Conservation (phyloP, 1,140 invertebrate species). For the Dysdera silvatica region DNA sequence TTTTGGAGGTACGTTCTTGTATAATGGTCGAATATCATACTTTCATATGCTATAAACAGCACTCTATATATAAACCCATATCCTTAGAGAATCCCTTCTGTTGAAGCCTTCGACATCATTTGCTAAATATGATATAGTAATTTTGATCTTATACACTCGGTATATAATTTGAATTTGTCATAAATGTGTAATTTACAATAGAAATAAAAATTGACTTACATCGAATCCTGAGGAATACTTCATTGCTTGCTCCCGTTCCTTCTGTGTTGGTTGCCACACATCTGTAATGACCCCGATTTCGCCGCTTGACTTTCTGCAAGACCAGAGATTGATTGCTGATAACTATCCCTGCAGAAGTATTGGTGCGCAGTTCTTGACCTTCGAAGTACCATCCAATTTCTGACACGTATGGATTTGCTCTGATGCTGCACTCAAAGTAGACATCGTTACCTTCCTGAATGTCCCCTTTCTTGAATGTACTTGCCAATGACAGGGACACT, state of each 20-base stretch:
- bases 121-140: too few relatives aligned
- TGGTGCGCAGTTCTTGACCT: conserved; percentile 16
- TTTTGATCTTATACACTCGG: too few relatives aligned
- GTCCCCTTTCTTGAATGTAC: conserved; percentile 7
- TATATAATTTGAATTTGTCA: too few relatives aligned
- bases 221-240: conserved; percentile 73
- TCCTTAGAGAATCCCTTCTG: too few relatives aligned
- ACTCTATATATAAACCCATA: too few relatives aligned
- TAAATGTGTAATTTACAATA: too few relatives aligned
- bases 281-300: conserved; percentile 53
- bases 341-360: conserved; percentile 60
- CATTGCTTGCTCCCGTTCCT: conserved; percentile 72
- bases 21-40: too few relatives aligned
- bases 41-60: too few relatives aligned
- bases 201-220: conserved; percentile 18
- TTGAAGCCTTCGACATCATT: too few relatives aligned
- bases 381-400: conserved; percentile 34
- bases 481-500: conserved; percentile 8
- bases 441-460: conserved; percentile 30
- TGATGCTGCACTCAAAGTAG: conserved; percentile 28
- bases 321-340: conserved; percentile 61
- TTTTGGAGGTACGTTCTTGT: too few relatives aligned
- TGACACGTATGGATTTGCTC: conserved; percentile 31
- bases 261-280: conserved; percentile 82
- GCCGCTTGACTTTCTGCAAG: conserved; percentile 37